Conservation (phyloP, 1,140 invertebrate species). For the Drosophila rufa region DNA sequence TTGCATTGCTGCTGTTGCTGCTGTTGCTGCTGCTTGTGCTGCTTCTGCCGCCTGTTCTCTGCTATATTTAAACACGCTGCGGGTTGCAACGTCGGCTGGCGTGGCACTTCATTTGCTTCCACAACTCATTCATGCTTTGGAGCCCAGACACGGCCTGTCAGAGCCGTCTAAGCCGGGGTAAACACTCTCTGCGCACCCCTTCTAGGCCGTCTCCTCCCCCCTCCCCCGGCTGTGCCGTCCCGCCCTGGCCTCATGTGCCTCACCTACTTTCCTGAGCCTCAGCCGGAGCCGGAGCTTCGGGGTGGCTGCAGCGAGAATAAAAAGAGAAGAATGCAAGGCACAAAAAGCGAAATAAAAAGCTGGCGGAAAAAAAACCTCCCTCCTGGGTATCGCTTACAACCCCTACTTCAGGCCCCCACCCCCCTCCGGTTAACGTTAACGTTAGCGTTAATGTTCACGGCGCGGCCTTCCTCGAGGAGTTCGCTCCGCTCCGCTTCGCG, state of each 20-base stretch:
- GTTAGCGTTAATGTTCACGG: constrained; percentile 62
- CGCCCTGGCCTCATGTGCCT: constrained; percentile 69
- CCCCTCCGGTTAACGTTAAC: constrained; percentile 45
- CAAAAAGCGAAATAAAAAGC: constrained; percentile 34
- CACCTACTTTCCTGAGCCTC: constrained; percentile 69
- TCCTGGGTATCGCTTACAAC: constrained; percentile 79
- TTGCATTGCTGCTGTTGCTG: constrained; percentile 58
- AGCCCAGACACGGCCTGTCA: constrained; percentile 57
- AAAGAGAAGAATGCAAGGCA: constrained; percentile 45
- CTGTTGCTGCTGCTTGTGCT: constrained; percentile 11
- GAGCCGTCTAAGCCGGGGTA: constrained; percentile 77
- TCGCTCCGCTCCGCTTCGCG: constrained; percentile 48
- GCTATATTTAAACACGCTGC: constrained; percentile 81
- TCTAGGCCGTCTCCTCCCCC: constrained; percentile 12
- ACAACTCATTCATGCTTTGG: constrained; percentile 84
- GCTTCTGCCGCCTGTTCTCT: constrained; percentile 47
- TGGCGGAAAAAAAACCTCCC: constrained; percentile 59
- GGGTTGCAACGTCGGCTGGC: constrained; percentile 70
- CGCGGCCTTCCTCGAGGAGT: constrained; percentile 73
- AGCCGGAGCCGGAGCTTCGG: constrained; percentile 29
- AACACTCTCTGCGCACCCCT: constrained; percentile 58
- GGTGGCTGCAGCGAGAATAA: constrained; percentile 62
- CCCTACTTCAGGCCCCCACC: constrained; percentile 22
- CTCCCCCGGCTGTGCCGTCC: not conserved
- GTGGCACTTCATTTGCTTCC: constrained; percentile 84